Percentiles rank a stretch among this genome's conserved stretches.
Conservation (phyloP, 2,797 vertebrate genomes). For the Dermochelys coriacea region DNA sequence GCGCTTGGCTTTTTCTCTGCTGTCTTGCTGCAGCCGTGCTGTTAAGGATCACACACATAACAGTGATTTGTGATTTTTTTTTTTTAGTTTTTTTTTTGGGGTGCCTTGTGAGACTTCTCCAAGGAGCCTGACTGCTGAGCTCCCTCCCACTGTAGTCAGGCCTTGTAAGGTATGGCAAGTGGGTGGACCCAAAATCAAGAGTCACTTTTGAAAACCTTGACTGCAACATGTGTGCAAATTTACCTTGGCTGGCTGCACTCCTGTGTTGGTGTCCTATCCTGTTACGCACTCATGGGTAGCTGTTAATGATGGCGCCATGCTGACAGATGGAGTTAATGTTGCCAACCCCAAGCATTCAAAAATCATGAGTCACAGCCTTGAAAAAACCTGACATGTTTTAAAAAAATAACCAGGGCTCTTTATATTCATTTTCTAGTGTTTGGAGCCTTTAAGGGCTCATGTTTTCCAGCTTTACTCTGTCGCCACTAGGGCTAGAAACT, state of each 20-base stretch:
- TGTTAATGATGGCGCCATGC: not conserved
- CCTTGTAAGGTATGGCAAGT: too few relatives aligned
- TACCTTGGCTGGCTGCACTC: not conserved
- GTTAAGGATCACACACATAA: not conserved
- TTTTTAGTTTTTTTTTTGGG: not conserved
- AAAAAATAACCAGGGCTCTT: not conserved
- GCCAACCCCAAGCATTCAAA: not conserved
- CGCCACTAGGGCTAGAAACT: not conserved
- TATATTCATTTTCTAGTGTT: too few relatives aligned
- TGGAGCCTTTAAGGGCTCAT: not conserved
- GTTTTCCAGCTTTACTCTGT: not conserved
- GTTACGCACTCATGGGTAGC: not conserved
- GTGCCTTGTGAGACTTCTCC: not conserved
- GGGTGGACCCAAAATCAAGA: not conserved
- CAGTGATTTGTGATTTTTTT: not conserved
- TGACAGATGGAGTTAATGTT: not conserved
- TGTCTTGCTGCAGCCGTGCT: constrained; percentile 35
- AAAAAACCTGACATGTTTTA: too few relatives aligned
- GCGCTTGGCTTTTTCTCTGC: not conserved
- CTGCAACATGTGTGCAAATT: not conserved
- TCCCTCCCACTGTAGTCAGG: not conserved
- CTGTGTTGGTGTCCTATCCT: not conserved
- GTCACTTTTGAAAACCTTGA: too few relatives aligned
- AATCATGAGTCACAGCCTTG: not conserved
- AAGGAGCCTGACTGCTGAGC: not conserved